A percentile compares a stretch with the other conserved stretches of the same genome.
phyloP scores from a whole-genome alignment of 2,888 invertebrate genomes.

The Crioceris asparagi region DNA sequence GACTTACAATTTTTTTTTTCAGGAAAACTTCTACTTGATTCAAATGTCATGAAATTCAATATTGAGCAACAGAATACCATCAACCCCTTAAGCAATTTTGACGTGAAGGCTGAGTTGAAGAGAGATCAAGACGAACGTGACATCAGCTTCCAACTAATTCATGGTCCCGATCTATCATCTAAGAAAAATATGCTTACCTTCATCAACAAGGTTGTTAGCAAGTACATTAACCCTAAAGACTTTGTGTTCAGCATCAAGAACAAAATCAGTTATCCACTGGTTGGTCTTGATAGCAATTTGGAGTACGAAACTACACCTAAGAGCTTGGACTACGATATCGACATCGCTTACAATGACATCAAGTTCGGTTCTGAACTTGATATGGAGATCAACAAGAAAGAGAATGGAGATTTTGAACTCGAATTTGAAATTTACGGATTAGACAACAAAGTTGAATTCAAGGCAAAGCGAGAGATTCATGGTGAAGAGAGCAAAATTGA shows the following conservation, averaged over 20 bases:
- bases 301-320: conserved; percentile 49
- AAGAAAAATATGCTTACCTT: conserved; percentile 45
- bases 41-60: conserved; percentile 39
- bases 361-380: conserved; percentile 44
- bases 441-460: conserved; percentile 43
- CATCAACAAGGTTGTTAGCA: conserved; percentile 18
- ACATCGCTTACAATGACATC: conserved; percentile 47
- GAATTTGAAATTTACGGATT: conserved; percentile 45
- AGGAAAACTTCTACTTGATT: conserved; percentile 30
- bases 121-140: conserved; percentile 17
- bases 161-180: conserved; percentile 51
- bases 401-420: conserved; percentile 44
- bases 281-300: conserved; percentile 42
- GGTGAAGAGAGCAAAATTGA: conserved; percentile 50
- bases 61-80: conserved; percentile 46
- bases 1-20: conserved; percentile 5
- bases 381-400: conserved; percentile 35
- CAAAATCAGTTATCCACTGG: conserved; percentile 44
- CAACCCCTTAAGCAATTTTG: conserved; percentile 51
- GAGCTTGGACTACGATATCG: conserved; percentile 45
- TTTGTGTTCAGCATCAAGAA: conserved; percentile 45
- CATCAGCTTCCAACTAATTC: conserved; percentile 39
- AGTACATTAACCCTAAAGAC: conserved; percentile 34
- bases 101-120: conserved; percentile 44
- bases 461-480: conserved; percentile 46